Conservation (phyloP, 2,888 invertebrate species). For the Epirrhoe alternata region DNA sequence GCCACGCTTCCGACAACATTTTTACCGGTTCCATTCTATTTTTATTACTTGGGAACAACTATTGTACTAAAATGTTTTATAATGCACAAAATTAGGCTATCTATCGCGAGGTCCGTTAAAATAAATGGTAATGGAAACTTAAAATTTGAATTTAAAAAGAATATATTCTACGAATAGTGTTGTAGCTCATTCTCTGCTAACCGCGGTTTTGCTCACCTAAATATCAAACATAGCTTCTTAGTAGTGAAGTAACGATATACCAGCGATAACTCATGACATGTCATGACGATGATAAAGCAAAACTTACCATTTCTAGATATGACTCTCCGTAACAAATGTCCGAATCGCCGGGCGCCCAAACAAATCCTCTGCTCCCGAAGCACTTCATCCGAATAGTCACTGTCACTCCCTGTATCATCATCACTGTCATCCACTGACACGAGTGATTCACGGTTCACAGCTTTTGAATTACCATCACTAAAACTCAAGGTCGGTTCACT, state of each 20-base stretch:
- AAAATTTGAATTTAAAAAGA: neutral
- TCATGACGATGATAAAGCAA: neutral
- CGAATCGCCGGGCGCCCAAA: constrained; percentile 77
- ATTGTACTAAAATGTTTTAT: neutral
- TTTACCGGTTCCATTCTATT: constrained; percentile 22
- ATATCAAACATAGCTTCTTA: no score
- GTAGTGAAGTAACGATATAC: no score
- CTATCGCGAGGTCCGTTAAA: neutral
- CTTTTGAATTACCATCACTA: constrained; percentile 57
- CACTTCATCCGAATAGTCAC: constrained; percentile 76
- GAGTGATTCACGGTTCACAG: constrained; percentile 70
- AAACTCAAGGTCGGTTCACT: constrained; percentile 77
- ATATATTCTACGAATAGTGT: constrained; percentile 8
- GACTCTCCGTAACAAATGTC: constrained; percentile 75
- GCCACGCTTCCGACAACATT: constrained; percentile 23
- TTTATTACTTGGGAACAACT: constrained; percentile 13
- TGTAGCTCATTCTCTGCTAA: neutral
- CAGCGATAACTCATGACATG: neutral
- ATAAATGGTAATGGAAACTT: neutral
- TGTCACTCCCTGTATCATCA: constrained; percentile 73
- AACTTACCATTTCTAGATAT: constrained; percentile 81
- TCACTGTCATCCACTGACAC: constrained; percentile 76
- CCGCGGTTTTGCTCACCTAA: no score
- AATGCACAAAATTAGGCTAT: constrained; percentile 1
- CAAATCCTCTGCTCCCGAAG: constrained; percentile 76